These are phyloP conservation scores for Dasysyrphus tricinctus DNA, from an alignment of 2,888 invertebrate genomes.

Conservation along the genomic window DNA sequence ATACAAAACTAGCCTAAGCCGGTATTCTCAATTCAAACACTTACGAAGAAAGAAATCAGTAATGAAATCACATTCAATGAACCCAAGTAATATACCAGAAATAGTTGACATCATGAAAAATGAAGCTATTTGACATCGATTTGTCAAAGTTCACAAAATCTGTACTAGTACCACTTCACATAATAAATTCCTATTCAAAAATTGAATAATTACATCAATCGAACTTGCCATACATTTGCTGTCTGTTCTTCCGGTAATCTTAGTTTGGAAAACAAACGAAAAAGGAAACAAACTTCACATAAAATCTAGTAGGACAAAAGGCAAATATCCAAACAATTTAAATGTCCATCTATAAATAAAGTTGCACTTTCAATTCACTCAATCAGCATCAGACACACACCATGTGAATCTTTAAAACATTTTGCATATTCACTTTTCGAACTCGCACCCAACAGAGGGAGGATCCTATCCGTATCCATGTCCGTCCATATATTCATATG, in stretches of 20 bases:
- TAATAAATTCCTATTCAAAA: neutral
- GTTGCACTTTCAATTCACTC: constrained; percentile 37
- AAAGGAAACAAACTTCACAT: constrained; percentile 15
- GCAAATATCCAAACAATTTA: constrained; percentile 57
- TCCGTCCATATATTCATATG: neutral
- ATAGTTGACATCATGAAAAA: neutral
- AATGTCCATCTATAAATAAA: constrained; percentile 54
- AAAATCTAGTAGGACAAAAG: constrained; percentile 40
- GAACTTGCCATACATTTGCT: constrained; percentile 46
- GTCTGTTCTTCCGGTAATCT: constrained; percentile 22
- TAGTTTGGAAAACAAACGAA: neutral
- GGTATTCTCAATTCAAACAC: too few relatives aligned
- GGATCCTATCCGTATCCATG: neutral
- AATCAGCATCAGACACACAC: constrained; percentile 35
- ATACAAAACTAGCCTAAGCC: too few relatives aligned
- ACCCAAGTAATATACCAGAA: neutral
- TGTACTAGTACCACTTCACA: neutral
- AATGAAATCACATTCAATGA: neutral
- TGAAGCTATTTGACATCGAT: neutral
- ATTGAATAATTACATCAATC: constrained; percentile 42
- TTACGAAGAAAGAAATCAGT: too few relatives aligned
- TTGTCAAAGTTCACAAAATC: neutral
- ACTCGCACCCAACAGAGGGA: neutral
- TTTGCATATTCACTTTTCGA: constrained; percentile 42
- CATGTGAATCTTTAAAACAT: constrained; percentile 35